Base-by-base conservation (phyloP, 1,140 invertebrate species). In the Atopsyche davidsoni region DNA sequence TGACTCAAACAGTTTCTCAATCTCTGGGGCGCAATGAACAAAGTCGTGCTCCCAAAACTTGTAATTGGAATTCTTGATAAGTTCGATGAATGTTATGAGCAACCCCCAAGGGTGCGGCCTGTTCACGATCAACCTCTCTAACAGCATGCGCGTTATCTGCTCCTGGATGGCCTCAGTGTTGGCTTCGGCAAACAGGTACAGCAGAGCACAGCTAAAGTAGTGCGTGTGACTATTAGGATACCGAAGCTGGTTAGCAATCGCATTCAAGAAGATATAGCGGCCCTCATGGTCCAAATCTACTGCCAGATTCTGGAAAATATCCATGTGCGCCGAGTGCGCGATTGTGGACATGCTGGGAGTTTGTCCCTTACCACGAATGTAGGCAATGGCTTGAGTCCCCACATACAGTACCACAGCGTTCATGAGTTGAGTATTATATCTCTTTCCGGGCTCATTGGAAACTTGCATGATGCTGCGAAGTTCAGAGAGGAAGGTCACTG, bases 1-100 rank as follows among this genome's bases (percentile, higher is more conserved):
- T 1, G 91, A 93, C 65, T 95, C 92, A 68, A 96, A 95, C 56
- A 96, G 75, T 64, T 97, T 98, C 75, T 96, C 92, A 65, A 98
- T 97, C 75, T 99, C 96, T 6, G 95, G 94, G 19, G 96, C 95
- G 75, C 96, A 99, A 65, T 95, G 90, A 0, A 99, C 96, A 76
- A 99, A 99, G 58, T 99, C 95, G 65, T 99, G 95, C 43, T 86
- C 83, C 96, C 96, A 99, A 71, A 99, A 99, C 70, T 97, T 96
- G 75, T 97, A 99, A n/a, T 83, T 86, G 9, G 91, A 92, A 75
- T 99, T 99, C 65, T 98, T 98, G 60, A 99, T 98, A 13, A 99
- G 78, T 72, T 99, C 96, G 60, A 98, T 98, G 69, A 99, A 99
- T 0, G 97, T 99, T 38, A 99, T 96, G 4, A 99, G 77, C 7